Percentiles rank a stretch among this genome's conserved stretches.
Conservation (phyloP, 2,888 invertebrate species). For the Smittia aterrima region DNA sequence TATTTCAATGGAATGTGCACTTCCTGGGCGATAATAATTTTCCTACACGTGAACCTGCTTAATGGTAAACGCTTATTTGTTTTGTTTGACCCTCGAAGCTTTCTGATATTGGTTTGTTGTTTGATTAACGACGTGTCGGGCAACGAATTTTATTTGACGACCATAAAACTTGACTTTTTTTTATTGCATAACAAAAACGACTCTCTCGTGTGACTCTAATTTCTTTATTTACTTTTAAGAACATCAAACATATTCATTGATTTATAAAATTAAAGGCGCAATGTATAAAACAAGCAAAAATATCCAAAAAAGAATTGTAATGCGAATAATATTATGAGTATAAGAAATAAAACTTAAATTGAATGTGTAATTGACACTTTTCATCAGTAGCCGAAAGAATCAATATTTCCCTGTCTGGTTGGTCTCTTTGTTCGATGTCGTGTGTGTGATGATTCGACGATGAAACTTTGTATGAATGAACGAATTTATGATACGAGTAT, state of each 20-base stretch:
- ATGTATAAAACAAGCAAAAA: conserved; percentile 20
- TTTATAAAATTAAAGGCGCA: neutral
- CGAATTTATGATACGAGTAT: neutral
- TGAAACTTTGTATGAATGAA: neutral
- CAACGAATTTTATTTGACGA: neutral
- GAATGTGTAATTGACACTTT: conserved; percentile 34
- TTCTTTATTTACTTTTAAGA: neutral
- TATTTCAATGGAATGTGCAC: conserved; percentile 19
- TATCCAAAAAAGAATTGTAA: conserved; percentile 32
- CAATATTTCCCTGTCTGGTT: neutral
- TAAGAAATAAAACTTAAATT: conserved; percentile 40
- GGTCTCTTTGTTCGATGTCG: neutral
- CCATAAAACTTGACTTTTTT: neutral
- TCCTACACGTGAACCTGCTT: neutral
- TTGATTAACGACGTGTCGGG: neutral
- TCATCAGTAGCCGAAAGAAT: neutral
- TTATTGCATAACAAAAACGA: neutral
- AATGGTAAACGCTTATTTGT: neutral
- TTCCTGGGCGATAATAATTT: neutral
- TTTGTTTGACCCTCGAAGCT: neutral
- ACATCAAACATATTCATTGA: conserved; percentile 2
- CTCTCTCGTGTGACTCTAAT: neutral
- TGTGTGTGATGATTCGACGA: neutral
- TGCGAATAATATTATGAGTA: conserved; percentile 10
- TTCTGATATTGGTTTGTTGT: neutral